phyloP scores from a whole-genome alignment of 2,113 vertebrate species.

The Triplophysa siluroides region DNA sequence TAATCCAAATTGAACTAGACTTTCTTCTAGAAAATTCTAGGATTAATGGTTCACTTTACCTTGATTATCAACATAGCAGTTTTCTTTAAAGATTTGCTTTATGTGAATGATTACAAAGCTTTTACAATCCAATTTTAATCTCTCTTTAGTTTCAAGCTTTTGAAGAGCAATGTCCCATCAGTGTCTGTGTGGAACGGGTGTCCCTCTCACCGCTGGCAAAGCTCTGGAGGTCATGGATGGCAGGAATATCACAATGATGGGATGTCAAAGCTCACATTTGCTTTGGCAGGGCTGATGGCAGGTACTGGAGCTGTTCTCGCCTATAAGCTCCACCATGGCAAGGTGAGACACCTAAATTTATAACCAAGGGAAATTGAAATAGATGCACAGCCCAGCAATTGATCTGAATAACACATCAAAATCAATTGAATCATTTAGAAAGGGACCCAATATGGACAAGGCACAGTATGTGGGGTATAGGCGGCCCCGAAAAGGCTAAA shows the following conservation, averaged over 20 bases:
- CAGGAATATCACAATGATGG: slow-evolving; percentile 31
- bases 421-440: too few relatives aligned
- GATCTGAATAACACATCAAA: too few relatives aligned
- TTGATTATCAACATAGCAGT: neutral
- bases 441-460: too few relatives aligned
- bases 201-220: slow-evolving; percentile 55
- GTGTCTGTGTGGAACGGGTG: slow-evolving; percentile 48
- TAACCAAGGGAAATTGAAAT: neutral
- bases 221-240: slow-evolving; percentile 50
- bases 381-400: too few relatives aligned
- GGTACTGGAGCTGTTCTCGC: slow-evolving; percentile 72
- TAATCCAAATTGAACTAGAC: too few relatives aligned
- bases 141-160: slow-evolving; percentile 31
- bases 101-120: neutral
- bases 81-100: slow-evolving; percentile 1
- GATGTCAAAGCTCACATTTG: slow-evolving; percentile 61
- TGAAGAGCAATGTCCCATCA: slow-evolving; percentile 37
- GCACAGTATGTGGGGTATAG: too few relatives aligned
- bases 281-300: slow-evolving; percentile 69
- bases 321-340: slow-evolving; percentile 64
- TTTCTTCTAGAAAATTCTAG: neutral
- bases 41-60: neutral
- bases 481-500: too few relatives aligned
- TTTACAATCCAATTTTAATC: neutral
- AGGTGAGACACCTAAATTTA: slow-evolving; percentile 60